Evolutionary conservation across 2,888 invertebrate species (phyloP), one percentile per base, ranked within the genome.

Genomic region (Cryptosula pallasiana): DNA sequence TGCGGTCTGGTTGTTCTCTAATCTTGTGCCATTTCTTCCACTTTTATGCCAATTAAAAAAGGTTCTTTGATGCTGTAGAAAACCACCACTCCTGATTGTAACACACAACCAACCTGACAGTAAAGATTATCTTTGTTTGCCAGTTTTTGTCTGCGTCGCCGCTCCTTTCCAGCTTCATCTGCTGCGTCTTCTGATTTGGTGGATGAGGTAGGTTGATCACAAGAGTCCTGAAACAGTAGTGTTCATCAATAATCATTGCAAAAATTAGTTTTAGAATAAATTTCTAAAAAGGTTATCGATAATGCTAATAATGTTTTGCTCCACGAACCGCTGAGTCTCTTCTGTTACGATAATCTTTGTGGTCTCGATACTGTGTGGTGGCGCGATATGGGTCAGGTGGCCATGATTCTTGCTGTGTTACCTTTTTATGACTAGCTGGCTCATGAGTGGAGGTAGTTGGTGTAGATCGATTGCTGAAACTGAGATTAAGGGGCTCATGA

Each of bases 91-190:
- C n/a, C n/a, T n/a, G n/a, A n/a, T n/a, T n/a, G n/a, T n/a, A n/a
- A n/a, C 54, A n/a, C 45, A 13, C 20, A 20, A 45, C 45, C 45
- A 45, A 70, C 70, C 55, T 70, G 70, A 29, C 70, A 70, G 23
- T 36, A 23, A 2, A 70, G 45, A 29, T 70, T 70, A 36, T 70
- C 70, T 54, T 70, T 70, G 29, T 70, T 70, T 36, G 70, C 70
- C 27, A 70, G 45, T 29, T 70, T 70, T 29, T 70, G 70, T 27
- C 70, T 36, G 3, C 70, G 70, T 29, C 70, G 20, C 23, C 70
- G 70, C 36, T 54, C 45, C 45, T 70, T 63, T 27, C 63, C 63
- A 9, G 63, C 63, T 32, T 63, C 63, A 34, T 63, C 63, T 3
- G 32, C 27, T 13, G 9, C 32, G 9, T 63, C 63, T 63, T 63